Percentiles rank a stretch among this genome's conserved stretches.
These are phyloP conservation scores for Euzophera pinguis DNA, from an alignment of 2,888 invertebrate species.

Conservation along the genomic window DNA sequence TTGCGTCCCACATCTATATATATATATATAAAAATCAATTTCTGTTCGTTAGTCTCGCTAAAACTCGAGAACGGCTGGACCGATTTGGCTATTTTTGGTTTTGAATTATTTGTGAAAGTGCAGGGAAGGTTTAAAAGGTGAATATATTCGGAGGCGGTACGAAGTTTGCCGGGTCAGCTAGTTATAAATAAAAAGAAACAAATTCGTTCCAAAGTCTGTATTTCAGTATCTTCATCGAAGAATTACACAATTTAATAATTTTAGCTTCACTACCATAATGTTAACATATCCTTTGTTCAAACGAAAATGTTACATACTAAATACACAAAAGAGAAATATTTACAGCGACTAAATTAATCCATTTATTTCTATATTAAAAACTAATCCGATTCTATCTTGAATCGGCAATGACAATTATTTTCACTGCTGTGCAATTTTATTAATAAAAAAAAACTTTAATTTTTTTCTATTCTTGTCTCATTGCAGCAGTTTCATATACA, in stretches of 20 bases:
- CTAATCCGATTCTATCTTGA: background rate
- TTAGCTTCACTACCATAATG: constrained; percentile 6
- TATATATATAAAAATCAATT: too few relatives aligned
- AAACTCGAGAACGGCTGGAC: too few relatives aligned
- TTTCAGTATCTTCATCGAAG: constrained; percentile 5
- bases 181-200: background rate
- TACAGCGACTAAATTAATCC: constrained; percentile 1
- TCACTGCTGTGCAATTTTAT: background rate
- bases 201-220: constrained; percentile 4
- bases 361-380: constrained; percentile 1
- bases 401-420: background rate
- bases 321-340: constrained; percentile 4
- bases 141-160: too few relatives aligned
- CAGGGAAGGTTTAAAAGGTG: too few relatives aligned
- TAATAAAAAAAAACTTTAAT: too few relatives aligned
- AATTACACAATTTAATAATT: constrained; percentile 8
- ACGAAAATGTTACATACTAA: constrained; percentile 1
- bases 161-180: too few relatives aligned
- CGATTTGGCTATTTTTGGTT: too few relatives aligned
- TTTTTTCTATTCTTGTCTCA: background rate
- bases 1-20: too few relatives aligned
- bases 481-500: background rate
- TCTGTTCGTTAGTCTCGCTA: too few relatives aligned
- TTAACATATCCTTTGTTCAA: constrained; percentile 2
- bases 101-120: too few relatives aligned